phyloP scores from a whole-genome alignment of 1,140 invertebrate genomes.

The Helicoverpa zea region DNA sequence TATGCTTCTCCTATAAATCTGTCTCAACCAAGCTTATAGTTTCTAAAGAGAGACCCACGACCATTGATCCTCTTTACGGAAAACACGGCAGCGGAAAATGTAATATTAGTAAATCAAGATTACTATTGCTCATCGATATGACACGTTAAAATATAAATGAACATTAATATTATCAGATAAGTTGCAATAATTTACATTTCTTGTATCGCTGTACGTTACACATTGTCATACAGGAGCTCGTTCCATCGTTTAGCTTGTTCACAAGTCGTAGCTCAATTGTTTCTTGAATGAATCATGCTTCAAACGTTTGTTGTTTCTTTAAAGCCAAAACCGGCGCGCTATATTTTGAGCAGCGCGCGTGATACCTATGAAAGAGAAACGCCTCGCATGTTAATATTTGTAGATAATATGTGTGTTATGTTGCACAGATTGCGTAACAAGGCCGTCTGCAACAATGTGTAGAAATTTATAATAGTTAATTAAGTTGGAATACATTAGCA shows the following conservation, averaged over 20 bases:
- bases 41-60: neutral
- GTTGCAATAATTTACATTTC: no score
- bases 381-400: slow-evolving; percentile 40
- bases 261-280: slow-evolving; percentile 22
- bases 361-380: slow-evolving; percentile 46
- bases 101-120: no score
- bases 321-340: slow-evolving; percentile 7
- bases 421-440: slow-evolving; percentile 50
- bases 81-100: no score
- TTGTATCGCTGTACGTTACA: neutral
- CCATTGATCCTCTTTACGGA: neutral
- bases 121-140: no score
- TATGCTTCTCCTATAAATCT: slow-evolving; percentile 1
- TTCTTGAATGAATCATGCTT: slow-evolving; percentile 33
- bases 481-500: slow-evolving; percentile 49
- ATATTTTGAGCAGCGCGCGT: slow-evolving; percentile 1
- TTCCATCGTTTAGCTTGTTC: neutral
- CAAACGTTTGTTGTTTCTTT: slow-evolving; percentile 21
- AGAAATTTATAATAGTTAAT: slow-evolving; percentile 51
- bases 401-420: slow-evolving; percentile 52
- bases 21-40: neutral
- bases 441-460: slow-evolving; percentile 49
- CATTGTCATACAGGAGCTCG: neutral
- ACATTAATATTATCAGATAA: no score
- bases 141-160: no score